Base-by-base conservation (phyloP, 1,140 invertebrate species). In the Neodiprion virginianus region DNA sequence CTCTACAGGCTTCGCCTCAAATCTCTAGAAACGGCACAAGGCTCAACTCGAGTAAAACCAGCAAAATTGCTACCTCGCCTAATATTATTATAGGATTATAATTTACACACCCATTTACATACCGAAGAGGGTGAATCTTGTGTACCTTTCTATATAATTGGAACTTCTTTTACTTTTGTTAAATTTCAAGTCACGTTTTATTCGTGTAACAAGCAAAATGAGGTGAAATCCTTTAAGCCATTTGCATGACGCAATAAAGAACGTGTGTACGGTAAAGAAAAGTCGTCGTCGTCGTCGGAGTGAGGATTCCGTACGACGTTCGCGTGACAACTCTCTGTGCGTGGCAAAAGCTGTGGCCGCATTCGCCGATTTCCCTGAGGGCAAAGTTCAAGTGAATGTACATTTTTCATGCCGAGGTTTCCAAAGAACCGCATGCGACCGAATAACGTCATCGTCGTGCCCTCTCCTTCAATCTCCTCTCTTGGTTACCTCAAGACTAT, bases 361-460 rank as follows among this genome's bases (percentile, higher is more conserved):
- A 17, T 61, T 61, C 7, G 11, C n/a, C 53, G 53, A 61, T 61
- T 61, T 61, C 53, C 53, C 53, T 61, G 4, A 8, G n/a, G 53
- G n/a, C 53, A 61, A 61, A 61, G 53, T 61, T 61, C 53, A 17
- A 61, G 53, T 61, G 53, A 61, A 61, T 61, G 28, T 40, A 40
- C 28, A 61, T 61, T 61, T 61, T 61, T 61, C 53, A 17, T 61
- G 53, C 53, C n/a, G 53, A 61, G 53, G 53, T 61, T 61, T 61
- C 11, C 53, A 61, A 61, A 61, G 11, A 61, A 40, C 28, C 28
- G 28, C 28, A 40, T 40, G 28, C 28, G 28, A 40, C 28, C 28
- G 28, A 40, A 5, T 40, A 40, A 40, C 28, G 28, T 40, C 28
- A 40, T 40, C 28, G 28, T 40, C 28, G 28, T 40, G 28, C 28